Evolutionary conservation across 2,888 invertebrate species (phyloP).

Genomic region (Mythimna ferrago): DNA sequence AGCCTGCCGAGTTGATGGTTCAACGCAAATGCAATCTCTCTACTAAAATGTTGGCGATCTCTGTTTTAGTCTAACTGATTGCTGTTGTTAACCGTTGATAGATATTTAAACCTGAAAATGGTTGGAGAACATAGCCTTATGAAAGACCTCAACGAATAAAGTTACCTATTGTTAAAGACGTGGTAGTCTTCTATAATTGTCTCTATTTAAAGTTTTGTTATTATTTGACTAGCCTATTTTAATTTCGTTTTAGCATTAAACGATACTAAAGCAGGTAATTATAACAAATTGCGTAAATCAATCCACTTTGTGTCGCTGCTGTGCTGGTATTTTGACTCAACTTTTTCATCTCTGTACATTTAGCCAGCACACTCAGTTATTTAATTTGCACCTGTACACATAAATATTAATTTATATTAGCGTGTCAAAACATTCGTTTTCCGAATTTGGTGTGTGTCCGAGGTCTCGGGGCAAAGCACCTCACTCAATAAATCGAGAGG

Average conservation of each 20-base stretch:
- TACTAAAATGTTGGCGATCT: slow-evolving; percentile 48
- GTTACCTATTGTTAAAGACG: not conserved
- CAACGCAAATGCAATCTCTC: slow-evolving; percentile 57
- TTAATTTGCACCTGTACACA: slow-evolving; percentile 26
- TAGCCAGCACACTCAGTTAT: not conserved
- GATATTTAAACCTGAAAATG: not conserved
- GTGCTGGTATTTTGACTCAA: not conserved
- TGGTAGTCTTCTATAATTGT: too few species aligned
- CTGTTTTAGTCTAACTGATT: slow-evolving; percentile 27
- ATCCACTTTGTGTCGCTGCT: not conserved
- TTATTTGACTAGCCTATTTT: not conserved
- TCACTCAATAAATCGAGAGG: slow-evolving; percentile 83
- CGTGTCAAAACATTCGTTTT: slow-evolving; percentile 49
- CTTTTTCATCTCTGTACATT: not conserved
- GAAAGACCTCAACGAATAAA: not conserved
- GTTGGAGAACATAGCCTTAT: not conserved
- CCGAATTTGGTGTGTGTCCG: slow-evolving; percentile 69
- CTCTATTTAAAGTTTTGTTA: too few species aligned
- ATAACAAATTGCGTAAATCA: not conserved
- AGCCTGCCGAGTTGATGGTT: slow-evolving; percentile 57
- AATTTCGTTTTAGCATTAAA: not conserved
- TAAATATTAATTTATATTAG: slow-evolving; percentile 31
- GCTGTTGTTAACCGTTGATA: slow-evolving; percentile 9
- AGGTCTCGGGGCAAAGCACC: slow-evolving; percentile 69
- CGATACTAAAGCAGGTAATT: not conserved